Evolutionary conservation across 2,797 vertebrate genomes (phyloP).

Genomic region (Pangasius mekongensis): DNA sequence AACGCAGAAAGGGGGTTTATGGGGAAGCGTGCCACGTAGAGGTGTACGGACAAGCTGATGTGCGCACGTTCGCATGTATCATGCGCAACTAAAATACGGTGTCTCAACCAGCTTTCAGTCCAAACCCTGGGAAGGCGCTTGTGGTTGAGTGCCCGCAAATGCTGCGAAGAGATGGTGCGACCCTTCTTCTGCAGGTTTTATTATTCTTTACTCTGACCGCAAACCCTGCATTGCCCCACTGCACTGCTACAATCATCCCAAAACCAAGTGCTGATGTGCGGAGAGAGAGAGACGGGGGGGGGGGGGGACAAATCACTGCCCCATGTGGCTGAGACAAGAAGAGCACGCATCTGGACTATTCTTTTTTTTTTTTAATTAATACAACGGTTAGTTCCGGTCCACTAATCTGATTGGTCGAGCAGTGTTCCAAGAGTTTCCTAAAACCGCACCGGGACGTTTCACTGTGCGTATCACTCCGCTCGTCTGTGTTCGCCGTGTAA

Average conservation of each 20-base stretch:
- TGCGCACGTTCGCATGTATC: neutral
- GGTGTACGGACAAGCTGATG: neutral
- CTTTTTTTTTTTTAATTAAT: too few relatives aligned
- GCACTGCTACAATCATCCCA: neutral
- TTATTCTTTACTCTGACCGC: too few relatives aligned
- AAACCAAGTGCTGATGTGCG: neutral
- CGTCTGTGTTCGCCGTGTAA: too few relatives aligned
- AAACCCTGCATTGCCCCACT: neutral
- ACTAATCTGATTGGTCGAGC: too few relatives aligned
- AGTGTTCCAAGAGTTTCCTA: too few relatives aligned
- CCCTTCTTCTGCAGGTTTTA: too few relatives aligned
- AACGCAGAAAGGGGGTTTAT: neutral
- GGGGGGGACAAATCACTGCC: neutral
- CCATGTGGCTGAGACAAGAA: neutral
- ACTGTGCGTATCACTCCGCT: too few relatives aligned
- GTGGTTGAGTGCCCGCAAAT: neutral
- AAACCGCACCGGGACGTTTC: too few relatives aligned
- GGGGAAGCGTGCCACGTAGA: neutral
- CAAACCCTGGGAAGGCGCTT: too few relatives aligned
- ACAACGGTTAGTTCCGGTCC: too few relatives aligned
- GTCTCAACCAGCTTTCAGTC: neutral
- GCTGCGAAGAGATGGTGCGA: too few relatives aligned
- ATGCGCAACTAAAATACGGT: neutral
- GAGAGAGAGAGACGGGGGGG: too few relatives aligned
- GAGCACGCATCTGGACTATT: neutral